Evolutionary conservation across 2,797 vertebrate genomes (phyloP), one percentile per base, ranked within the genome.

Genomic region (Parotocinclus haroldoi): DNA sequence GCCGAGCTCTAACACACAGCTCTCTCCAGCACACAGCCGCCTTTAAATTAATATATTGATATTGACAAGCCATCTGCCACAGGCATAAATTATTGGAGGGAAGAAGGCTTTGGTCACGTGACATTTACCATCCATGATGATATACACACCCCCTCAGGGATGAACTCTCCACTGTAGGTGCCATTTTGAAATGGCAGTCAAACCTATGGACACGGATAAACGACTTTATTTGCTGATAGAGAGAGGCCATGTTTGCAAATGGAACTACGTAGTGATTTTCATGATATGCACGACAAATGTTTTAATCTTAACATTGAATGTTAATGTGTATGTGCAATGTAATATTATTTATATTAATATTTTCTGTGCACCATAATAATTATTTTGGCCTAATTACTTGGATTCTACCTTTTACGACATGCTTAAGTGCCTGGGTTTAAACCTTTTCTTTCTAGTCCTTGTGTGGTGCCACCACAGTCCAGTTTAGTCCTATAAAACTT

Each of bases 21-120:
- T 54, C 74, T 67, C 71, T 66, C 63, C 61, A 56, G 63, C 65
- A 55, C 42, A 62, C 85, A 83, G 87, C 90, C 89, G 89, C 91
- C 88, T 89, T 95, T 93, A 95, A 94, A 96, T 95, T 93, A 95
- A 95, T 95, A 92, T 95, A 91, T 91, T 93, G 93, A 94, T 96
- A 98, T 98, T 96, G 95, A 96, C 92, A 92, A 92, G 92, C 91
- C 89, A 93, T 94, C 92, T 91, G 91, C 86, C 81, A 71, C 74
- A 85, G 88, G 90, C 91, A 92, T 93, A 92, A 92, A 95, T 94
- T 93, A 94, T 91, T 90, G 69, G 78, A 70, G 72, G 67, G 77
- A 71, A 79, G 78, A 80, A 82, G 86, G 84, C 87, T 91, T 88
- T 37, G 85, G 91, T 91, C 92, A 92, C 82, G 84, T 91, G 88